Percentiles rank a stretch among this genome's conserved stretches.
These are phyloP conservation scores for Drosophila nigromelanica DNA, from an alignment of 1,140 invertebrate species.

Conservation along the genomic window DNA sequence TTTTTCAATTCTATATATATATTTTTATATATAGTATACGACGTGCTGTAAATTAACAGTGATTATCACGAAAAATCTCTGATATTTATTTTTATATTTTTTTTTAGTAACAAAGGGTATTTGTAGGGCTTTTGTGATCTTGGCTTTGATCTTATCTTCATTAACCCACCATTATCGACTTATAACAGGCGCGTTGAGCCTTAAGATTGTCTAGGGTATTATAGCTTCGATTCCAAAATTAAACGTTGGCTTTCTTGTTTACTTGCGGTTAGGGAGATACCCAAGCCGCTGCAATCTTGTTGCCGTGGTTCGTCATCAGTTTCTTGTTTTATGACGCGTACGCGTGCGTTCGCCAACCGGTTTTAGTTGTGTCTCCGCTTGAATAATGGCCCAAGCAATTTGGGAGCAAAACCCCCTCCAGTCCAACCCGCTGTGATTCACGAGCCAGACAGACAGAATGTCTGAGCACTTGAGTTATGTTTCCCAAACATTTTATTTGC, in stretches of 20 bases:
- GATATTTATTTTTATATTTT: no score
- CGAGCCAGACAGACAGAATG: constrained; percentile 30
- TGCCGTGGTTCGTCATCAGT: constrained; percentile 60
- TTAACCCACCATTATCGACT: no score
- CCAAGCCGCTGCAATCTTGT: constrained; percentile 45
- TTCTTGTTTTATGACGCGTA: constrained; percentile 40
- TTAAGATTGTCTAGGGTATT: constrained; percentile 23
- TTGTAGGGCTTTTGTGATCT: background rate
- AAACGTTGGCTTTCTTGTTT: constrained; percentile 44
- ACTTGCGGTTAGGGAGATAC: constrained; percentile 71
- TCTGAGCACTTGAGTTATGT: constrained; percentile 46
- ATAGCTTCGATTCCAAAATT: constrained; percentile 6
- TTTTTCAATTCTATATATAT: constrained; percentile 2
- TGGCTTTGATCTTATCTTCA: no score
- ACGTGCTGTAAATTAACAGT: constrained; percentile 4
- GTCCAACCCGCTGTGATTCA: constrained; percentile 46
- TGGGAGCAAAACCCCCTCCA: constrained; percentile 16
- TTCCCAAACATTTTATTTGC: constrained; percentile 62
- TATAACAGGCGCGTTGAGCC: background rate
- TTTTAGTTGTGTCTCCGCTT: constrained; percentile 19
- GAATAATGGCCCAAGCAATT: constrained; percentile 14
- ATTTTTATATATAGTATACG: background rate
- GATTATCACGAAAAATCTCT: background rate
- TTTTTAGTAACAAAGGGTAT: background rate
- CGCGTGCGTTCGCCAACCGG: constrained; percentile 53